Evolutionary conservation across 2,113 vertebrate species (phyloP).

Genomic region (Trachemys scripta): DNA sequence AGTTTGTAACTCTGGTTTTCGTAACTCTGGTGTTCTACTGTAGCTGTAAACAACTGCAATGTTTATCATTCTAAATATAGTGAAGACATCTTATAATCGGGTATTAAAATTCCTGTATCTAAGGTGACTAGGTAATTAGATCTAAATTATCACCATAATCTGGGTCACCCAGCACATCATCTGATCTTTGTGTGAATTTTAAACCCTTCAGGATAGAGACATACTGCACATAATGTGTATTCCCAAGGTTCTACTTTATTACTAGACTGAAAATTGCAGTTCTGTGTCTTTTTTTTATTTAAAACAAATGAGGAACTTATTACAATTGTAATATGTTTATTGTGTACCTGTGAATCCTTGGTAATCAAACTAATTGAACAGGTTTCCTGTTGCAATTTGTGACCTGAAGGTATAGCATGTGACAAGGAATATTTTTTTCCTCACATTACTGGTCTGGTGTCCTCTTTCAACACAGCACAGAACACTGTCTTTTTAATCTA

Average conservation of each 20-base stretch:
- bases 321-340: background rate
- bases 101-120: background rate
- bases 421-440: background rate
- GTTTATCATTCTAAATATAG: background rate
- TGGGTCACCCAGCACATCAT: background rate
- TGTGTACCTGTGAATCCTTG: background rate
- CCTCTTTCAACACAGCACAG: background rate
- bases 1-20: background rate
- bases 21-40: background rate
- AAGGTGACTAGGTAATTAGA: background rate
- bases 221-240: background rate
- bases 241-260: background rate
- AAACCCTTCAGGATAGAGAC: background rate
- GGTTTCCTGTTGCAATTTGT: background rate
- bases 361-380: conserved; percentile 2
- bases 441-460: background rate
- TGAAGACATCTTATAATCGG: background rate
- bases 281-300: background rate
- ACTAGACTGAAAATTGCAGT: background rate
- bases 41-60: background rate
- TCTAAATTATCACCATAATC: background rate
- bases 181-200: background rate
- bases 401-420: background rate
- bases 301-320: background rate
- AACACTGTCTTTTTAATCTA: background rate